Evolutionary conservation across 1,140 invertebrate species (phyloP).

Genomic region (Macrotrachela quadricornifera): DNA sequence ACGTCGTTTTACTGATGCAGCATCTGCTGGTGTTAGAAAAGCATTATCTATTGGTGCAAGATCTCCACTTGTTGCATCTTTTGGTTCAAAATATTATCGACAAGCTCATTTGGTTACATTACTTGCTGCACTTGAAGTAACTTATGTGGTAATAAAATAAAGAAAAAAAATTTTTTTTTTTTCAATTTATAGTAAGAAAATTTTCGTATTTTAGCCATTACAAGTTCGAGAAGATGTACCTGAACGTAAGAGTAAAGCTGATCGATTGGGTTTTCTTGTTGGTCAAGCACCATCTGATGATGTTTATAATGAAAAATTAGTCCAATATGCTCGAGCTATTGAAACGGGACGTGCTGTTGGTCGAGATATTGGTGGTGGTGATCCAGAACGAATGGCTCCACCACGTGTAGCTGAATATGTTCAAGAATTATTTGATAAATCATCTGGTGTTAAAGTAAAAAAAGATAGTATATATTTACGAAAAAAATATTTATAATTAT

Average conservation of each 20-base stretch:
- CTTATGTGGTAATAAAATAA: neutral
- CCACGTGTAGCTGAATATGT: conserved; percentile 57
- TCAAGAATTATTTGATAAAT: conserved; percentile 38
- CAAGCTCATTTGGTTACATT: neutral
- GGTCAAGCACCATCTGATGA: neutral
- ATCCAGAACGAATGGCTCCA: conserved; percentile 79
- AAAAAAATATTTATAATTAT: no score
- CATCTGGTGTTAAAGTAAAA: conserved; percentile 2
- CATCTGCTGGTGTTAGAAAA: neutral
- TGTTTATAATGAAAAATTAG: neutral
- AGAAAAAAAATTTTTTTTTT: no score
- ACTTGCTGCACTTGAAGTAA: neutral
- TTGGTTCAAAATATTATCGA: no score
- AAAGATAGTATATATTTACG: no score
- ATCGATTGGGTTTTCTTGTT: neutral
- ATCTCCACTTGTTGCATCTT: no score
- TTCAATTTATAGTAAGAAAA: no score
- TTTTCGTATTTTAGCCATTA: no score
- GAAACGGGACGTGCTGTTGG: conserved; percentile 6
- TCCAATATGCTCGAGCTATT: neutral
- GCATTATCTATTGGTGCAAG: no score
- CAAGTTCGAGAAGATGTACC: no score
- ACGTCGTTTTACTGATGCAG: neutral
- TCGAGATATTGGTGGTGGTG: conserved; percentile 64
- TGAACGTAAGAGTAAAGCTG: neutral